Percentiles rank a stretch among this genome's conserved stretches.
These are phyloP conservation scores for Dolichallabes microphthalmus DNA, from an alignment of 2,113 vertebrate genomes.

Conservation along the genomic window DNA sequence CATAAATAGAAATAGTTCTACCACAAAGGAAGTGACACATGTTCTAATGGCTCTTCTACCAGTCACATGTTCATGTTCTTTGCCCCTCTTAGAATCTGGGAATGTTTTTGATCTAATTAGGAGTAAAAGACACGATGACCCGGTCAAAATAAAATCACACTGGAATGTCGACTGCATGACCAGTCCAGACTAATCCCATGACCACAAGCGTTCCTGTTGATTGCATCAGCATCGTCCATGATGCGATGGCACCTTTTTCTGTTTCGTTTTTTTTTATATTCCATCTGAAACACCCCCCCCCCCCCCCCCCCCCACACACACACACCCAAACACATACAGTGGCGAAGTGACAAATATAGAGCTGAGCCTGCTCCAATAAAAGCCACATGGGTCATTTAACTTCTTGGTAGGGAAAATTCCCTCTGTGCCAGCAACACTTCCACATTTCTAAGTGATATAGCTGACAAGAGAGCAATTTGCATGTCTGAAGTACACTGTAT, in stretches of 20 bases:
- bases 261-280: background rate
- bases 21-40: slow-evolving; percentile 4
- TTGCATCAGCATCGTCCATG: slow-evolving; percentile 66
- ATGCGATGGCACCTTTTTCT: slow-evolving; percentile 49
- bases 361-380: slow-evolving; percentile 33
- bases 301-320: slow-evolving; percentile 13
- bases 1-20: slow-evolving; percentile 7
- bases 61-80: background rate
- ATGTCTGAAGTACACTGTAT: background rate
- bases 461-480: background rate
- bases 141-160: background rate
- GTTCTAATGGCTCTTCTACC: background rate
- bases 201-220: slow-evolving; percentile 28
- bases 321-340: background rate
- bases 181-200: slow-evolving; percentile 49
- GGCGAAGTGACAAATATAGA: slow-evolving; percentile 64
- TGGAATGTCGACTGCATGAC: slow-evolving; percentile 16
- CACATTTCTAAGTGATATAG: background rate
- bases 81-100: background rate
- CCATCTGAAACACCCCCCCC: slow-evolving; percentile 2
- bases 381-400: slow-evolving; percentile 54
- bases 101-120: slow-evolving; percentile 6
- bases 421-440: slow-evolving; percentile 10
- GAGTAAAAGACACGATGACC: background rate
- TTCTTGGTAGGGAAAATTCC: slow-evolving; percentile 28